Conservation (phyloP, 2,113 vertebrate species). For the Athene noctua region DNA sequence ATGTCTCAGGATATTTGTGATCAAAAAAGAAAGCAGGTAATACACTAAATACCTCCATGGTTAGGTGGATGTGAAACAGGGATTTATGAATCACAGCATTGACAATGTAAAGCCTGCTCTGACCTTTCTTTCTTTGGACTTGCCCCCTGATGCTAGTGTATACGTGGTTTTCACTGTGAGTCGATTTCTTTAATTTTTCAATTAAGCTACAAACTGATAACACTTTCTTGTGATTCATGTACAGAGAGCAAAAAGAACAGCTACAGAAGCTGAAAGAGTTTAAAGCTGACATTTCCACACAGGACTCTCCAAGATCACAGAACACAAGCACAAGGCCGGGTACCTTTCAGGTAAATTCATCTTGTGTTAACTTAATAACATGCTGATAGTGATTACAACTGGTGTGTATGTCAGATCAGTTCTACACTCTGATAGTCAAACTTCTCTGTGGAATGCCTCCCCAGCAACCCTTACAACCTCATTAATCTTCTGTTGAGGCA, state of each 20-base stretch:
- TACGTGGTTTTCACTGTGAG: neutral
- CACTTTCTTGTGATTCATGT: conserved; percentile 35
- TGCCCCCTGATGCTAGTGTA: neutral
- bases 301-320: conserved; percentile 65
- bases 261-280: conserved; percentile 80
- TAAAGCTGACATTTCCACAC: conserved; percentile 69
- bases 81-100: neutral
- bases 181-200: neutral
- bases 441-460: neutral
- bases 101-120: neutral
- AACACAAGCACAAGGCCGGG: conserved; percentile 64
- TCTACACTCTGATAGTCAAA: neutral
- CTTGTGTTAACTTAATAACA: neutral
- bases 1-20: neutral
- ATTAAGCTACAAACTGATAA: conserved; percentile 19
- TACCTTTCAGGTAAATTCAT: conserved; percentile 72
- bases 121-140: neutral
- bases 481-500: neutral
- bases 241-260: conserved; percentile 82
- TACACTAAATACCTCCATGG: neutral
- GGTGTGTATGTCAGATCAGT: neutral
- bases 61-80: neutral
- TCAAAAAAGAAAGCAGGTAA: neutral
- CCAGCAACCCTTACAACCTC: neutral
- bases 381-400: neutral